Evolutionary conservation across 2,797 vertebrate species (phyloP).

Genomic region (Harpagifer antarcticus): DNA sequence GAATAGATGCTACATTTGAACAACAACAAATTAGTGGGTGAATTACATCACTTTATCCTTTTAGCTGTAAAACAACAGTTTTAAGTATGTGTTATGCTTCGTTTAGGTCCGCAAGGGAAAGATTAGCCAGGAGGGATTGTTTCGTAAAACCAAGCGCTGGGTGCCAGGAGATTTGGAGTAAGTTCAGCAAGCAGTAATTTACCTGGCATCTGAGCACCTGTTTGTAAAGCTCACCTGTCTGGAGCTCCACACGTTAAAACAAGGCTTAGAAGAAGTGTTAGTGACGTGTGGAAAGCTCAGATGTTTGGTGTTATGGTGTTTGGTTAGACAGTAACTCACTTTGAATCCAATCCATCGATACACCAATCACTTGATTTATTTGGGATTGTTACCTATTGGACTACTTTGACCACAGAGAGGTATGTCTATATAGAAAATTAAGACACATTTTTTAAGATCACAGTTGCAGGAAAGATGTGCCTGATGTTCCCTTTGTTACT

Average conservation of each 20-base stretch:
- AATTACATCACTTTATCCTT: not conserved
- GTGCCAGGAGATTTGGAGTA: not conserved
- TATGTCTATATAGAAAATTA: no score
- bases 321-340: not conserved
- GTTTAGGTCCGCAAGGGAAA: not conserved
- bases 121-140: not conserved
- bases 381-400: not conserved
- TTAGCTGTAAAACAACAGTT: not conserved
- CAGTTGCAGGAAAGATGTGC: not conserved
- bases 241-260: not conserved
- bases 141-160: conserved; percentile 2
- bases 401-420: no score
- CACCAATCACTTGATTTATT: not conserved
- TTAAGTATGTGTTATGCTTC: not conserved
- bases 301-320: not conserved
- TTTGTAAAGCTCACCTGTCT: not conserved
- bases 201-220: conserved; percentile 11
- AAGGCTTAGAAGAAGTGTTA: not conserved
- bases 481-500: not conserved
- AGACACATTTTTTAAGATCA: not conserved
- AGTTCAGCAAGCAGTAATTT: not conserved
- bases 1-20: conserved; percentile 17
- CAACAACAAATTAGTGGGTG: conserved; percentile 2
- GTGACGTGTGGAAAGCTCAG: not conserved
- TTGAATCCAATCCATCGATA: not conserved